Evolutionary conservation across 2,797 vertebrate genomes (phyloP).

Genomic region (Myotis vivesi): DNA sequence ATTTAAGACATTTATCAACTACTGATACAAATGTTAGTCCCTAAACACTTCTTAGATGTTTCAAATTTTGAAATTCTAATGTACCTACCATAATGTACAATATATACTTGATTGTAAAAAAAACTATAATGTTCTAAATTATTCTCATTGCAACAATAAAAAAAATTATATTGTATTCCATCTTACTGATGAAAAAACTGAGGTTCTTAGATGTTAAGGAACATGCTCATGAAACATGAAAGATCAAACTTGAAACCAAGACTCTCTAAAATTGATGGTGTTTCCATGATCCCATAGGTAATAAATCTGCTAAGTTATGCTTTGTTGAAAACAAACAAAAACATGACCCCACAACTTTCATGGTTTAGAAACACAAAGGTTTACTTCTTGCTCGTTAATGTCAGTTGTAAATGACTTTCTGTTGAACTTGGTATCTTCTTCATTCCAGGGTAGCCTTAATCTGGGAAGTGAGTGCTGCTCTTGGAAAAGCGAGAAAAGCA

Average conservation of each 20-base stretch:
- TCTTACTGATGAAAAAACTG: background rate
- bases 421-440: too few relatives aligned
- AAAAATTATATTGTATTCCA: background rate
- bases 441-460: background rate
- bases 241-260: background rate
- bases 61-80: constrained; percentile 92
- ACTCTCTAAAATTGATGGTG: background rate
- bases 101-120: constrained; percentile 89
- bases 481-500: background rate
- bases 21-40: constrained; percentile 89
- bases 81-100: constrained; percentile 93
- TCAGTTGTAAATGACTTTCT: background rate
- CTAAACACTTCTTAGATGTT: constrained; percentile 94
- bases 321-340: constrained; percentile 1
- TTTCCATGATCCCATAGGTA: background rate
- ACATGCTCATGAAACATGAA: background rate
- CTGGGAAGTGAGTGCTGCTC: background rate
- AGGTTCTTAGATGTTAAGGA: background rate
- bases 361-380: background rate
- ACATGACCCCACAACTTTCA: background rate
- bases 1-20: constrained; percentile 90
- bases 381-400: background rate
- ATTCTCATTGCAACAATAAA: background rate
- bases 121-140: background rate
- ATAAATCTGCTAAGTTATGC: background rate